A percentile compares a stretch with the other conserved stretches of the same genome.
These are phyloP conservation scores for Oligia latruncula DNA, from an alignment of 2,888 invertebrate species.

Conservation along the genomic window DNA sequence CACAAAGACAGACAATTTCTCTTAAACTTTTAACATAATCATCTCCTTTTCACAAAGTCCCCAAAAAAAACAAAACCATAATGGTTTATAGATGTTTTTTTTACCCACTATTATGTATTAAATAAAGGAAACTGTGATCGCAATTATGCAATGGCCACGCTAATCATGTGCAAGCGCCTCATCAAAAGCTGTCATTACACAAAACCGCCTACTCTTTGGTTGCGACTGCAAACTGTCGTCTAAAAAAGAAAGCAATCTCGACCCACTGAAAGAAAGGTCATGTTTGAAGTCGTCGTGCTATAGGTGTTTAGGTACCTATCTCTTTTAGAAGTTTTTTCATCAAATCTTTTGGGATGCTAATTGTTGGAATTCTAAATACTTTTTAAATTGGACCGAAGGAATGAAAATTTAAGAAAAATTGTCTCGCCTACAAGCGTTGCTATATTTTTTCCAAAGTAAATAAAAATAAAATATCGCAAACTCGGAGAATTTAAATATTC, in stretches of 20 bases:
- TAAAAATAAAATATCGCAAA: constrained; percentile 50
- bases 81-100: background rate
- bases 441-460: constrained; percentile 39
- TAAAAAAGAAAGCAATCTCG: constrained; percentile 28
- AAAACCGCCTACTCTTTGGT: background rate
- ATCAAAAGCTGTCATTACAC: background rate
- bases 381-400: constrained; percentile 16
- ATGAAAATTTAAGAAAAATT: constrained; percentile 17
- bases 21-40: background rate
- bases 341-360: constrained; percentile 55
- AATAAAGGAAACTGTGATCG: background rate
- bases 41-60: background rate
- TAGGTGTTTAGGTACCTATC: constrained; percentile 16
- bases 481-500: constrained; percentile 71
- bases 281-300: constrained; percentile 32
- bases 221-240: background rate
- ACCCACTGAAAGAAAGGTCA: constrained; percentile 17
- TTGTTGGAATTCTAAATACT: constrained; percentile 51
- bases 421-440: background rate
- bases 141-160: background rate
- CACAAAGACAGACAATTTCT: background rate
- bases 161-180: background rate
- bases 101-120: background rate
- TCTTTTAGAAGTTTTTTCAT: constrained; percentile 51
- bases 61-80: background rate